These are phyloP conservation scores for Drosophila kambysellisi DNA, from an alignment of 2,888 invertebrate species.

Conservation along the genomic window DNA sequence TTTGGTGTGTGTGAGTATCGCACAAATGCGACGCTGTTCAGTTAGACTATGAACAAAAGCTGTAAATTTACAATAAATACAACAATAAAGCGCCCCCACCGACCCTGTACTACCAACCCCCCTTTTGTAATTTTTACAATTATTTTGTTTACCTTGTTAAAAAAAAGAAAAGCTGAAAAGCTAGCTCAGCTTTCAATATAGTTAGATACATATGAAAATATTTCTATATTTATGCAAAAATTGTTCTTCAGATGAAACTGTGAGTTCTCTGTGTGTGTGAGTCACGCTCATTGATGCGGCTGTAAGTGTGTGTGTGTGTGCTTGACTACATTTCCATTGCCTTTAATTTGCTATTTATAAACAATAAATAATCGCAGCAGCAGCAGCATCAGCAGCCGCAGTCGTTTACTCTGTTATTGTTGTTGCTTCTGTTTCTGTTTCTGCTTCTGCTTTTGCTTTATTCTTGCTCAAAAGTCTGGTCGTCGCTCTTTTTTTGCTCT, in stretches of 20 bases:
- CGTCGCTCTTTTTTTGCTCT: slow-evolving; percentile 17
- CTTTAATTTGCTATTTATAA: slow-evolving; percentile 53
- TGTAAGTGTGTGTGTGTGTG: slow-evolving; percentile 27
- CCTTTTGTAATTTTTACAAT: slow-evolving; percentile 29
- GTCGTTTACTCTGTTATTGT: slow-evolving; percentile 14
- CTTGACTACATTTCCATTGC: slow-evolving; percentile 44
- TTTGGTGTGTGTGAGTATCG: not conserved
- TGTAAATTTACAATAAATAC: slow-evolving; percentile 34
- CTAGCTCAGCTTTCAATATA: slow-evolving; percentile 15
- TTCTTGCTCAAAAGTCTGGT: slow-evolving; percentile 16
- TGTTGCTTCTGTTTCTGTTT: slow-evolving; percentile 8
- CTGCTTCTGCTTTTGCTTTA: slow-evolving; percentile 11
- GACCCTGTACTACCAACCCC: not conserved
- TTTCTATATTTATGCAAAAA: slow-evolving; percentile 44
- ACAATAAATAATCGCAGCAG: slow-evolving; percentile 23
- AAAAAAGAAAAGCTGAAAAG: no score
- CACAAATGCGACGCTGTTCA: slow-evolving; percentile 22
- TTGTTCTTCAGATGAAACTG: slow-evolving; percentile 20
- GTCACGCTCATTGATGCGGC: slow-evolving; percentile 36
- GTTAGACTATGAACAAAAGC: slow-evolving; percentile 39
- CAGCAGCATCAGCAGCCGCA: not conserved
- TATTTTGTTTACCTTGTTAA: slow-evolving; percentile 43
- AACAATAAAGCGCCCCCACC: slow-evolving; percentile 1
- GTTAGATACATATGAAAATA: not conserved
- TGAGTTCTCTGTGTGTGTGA: slow-evolving; percentile 22